These are phyloP conservation scores for Sylvia atricapilla DNA, from an alignment of 2,113 vertebrate species.

Conservation along the genomic window DNA sequence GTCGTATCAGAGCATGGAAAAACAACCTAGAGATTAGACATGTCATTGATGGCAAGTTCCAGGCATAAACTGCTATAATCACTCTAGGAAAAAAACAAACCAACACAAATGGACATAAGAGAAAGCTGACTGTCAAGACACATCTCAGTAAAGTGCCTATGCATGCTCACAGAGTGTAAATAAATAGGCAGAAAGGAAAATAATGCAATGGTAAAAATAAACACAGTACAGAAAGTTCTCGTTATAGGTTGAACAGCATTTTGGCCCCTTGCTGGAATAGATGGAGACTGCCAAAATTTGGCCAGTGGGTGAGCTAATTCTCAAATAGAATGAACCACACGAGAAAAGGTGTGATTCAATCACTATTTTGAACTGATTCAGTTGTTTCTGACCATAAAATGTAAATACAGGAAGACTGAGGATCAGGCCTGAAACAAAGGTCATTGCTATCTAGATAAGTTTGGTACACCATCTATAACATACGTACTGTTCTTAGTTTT, in stretches of 20 bases:
- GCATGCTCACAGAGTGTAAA: neutral
- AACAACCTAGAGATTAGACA: neutral
- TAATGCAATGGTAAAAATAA: neutral
- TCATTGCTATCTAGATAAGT: neutral
- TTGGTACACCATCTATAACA: neutral
- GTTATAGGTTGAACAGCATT: neutral
- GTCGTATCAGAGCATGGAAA: neutral
- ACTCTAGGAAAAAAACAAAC: neutral
- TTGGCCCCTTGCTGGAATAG: neutral
- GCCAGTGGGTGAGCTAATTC: neutral
- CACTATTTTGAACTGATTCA: neutral
- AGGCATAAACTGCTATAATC: conserved; percentile 6
- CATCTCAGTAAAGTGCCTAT: neutral
- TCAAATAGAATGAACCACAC: neutral
- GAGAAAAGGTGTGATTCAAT: neutral
- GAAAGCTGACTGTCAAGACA: neutral
- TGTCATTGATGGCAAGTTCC: neutral
- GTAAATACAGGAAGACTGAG: neutral
- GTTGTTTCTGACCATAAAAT: neutral
- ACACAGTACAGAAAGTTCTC: fast-evolving
- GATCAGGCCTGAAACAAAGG: neutral
- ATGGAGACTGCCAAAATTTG: neutral
- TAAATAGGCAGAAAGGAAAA: neutral
- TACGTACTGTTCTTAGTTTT: neutral
- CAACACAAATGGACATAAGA: neutral